phyloP scores from a whole-genome alignment of 2,888 invertebrate genomes.

The Cyrtodaria siliqua region DNA sequence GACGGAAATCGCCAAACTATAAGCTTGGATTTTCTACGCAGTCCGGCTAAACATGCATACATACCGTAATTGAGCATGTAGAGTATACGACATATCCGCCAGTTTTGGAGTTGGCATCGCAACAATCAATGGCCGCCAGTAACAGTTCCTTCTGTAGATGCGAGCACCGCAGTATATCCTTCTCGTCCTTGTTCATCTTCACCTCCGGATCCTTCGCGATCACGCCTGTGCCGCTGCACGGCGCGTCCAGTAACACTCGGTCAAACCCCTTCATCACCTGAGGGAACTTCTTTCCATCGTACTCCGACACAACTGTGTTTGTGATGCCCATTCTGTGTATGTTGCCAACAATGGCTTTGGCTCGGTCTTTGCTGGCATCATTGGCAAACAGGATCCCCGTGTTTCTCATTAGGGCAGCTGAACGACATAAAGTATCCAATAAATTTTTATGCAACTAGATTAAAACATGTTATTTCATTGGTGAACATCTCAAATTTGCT shows the following conservation, averaged over 20 bases:
- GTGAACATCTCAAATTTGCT: too few relatives aligned
- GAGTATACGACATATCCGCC: slow-evolving; percentile 99
- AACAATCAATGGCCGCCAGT: slow-evolving; percentile 98
- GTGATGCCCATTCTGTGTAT: slow-evolving; percentile 98
- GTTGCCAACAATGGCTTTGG: slow-evolving; percentile 95
- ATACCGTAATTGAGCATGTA: slow-evolving; percentile 97
- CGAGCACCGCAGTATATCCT: slow-evolving; percentile 96
- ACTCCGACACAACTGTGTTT: slow-evolving; percentile 95
- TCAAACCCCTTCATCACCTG: slow-evolving; percentile 96
- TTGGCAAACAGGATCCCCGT: slow-evolving; percentile 98
- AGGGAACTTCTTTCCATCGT: slow-evolving; percentile 95
- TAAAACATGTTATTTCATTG: too few relatives aligned
- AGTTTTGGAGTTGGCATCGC: slow-evolving; percentile 95
- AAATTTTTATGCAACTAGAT: too few relatives aligned
- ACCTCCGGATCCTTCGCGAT: slow-evolving; percentile 99
- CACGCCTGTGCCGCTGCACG: slow-evolving; percentile 99
- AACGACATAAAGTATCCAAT: slow-evolving; percentile 29
- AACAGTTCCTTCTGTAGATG: slow-evolving; percentile 97
- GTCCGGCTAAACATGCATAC: too few relatives aligned
- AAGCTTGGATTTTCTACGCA: too few relatives aligned
- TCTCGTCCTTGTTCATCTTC: slow-evolving; percentile 91
- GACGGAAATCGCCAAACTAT: too few relatives aligned
- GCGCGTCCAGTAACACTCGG: slow-evolving; percentile 97
- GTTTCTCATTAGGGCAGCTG: slow-evolving; percentile 98
- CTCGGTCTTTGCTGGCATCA: slow-evolving; percentile 95